Evolutionary conservation across 2,113 vertebrate genomes (phyloP), one percentile per base, ranked within the genome.

Genomic region (Forbesichthys agassizii): DNA sequence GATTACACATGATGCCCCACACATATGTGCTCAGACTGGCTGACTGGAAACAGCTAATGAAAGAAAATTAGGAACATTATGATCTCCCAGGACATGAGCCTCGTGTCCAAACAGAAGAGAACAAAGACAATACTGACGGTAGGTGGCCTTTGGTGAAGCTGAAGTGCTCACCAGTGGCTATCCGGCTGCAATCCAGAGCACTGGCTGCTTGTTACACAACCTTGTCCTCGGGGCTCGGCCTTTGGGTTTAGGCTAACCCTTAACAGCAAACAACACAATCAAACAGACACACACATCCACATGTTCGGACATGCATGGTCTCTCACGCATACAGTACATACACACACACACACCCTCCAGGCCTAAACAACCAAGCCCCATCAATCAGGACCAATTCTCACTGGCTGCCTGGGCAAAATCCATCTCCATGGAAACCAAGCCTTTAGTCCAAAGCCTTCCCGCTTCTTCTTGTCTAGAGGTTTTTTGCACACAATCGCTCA

Each of bases 401-500:
- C 65, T 74, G 78, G 81, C 84, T 88, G 77, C 73, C 73, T 77
- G 48, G 74, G 74, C 73, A 77, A 75, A 80, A 63, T 33, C 59
- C 81, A 82, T 92, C 71, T n/a, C 89, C 75, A 88, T 88, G 83
- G 88, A 85, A 88, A 90, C 89, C 77, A 70, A 74, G 77, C 81
- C 68, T 89, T 74, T 58, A 68, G 71, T 78, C 66, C 71, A 82
- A 80, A 76, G 65, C 70, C 1, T 54, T 77, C 81, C 77, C 79
- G 80, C 77, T 82, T 82, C 81, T 75, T 86, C 77, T 84, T 80
- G 82, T 86, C 81, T 85, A 66, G 72, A 77, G 78, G 61, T 82
- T 88, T 85, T 84, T 62, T 20, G 72, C 68, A 67, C 51, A 53
- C 71, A 74, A 76, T 81, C 77, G 61, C 53, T 79, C 64, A 70